Conservation (phyloP, 2,113 vertebrate species). For the Corythaixoides concolor region DNA sequence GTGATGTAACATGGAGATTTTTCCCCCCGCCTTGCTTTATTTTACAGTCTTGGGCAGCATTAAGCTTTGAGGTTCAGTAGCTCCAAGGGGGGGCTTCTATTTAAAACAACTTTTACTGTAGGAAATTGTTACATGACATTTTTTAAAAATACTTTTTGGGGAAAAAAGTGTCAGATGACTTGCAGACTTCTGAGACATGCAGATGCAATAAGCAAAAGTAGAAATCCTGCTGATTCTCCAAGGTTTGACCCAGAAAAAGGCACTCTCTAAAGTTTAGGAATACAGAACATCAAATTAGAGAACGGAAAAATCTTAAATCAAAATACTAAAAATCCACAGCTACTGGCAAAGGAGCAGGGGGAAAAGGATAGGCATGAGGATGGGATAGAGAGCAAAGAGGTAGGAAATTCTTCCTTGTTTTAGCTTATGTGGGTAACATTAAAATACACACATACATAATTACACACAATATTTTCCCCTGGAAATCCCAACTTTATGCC, state of each 20-base stretch:
- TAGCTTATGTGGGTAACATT: neutral
- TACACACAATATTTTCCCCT: neutral
- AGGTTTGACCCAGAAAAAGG: neutral
- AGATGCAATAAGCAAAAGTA: neutral
- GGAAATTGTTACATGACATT: neutral
- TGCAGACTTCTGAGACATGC: neutral
- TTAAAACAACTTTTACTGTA: neutral
- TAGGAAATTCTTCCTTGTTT: neutral
- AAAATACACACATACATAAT: conserved; percentile 2
- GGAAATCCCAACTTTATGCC: neutral
- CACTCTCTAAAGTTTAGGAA: neutral
- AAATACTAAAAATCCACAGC: neutral
- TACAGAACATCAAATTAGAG: neutral
- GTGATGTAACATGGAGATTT: neutral
- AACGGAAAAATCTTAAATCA: neutral
- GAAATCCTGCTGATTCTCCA: neutral
- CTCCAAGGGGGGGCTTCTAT: neutral
- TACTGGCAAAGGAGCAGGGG: neutral
- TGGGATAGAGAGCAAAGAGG: neutral
- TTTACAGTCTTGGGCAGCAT: neutral
- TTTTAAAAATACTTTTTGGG: neutral
- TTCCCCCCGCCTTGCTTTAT: neutral
- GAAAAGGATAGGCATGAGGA: neutral
- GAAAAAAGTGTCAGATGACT: neutral
- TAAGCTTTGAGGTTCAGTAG: neutral